A percentile compares a stretch with the other conserved stretches of the same genome.
These are phyloP conservation scores for Gopherus flavomarginatus DNA, from an alignment of 2,113 vertebrate genomes.

Conservation along the genomic window DNA sequence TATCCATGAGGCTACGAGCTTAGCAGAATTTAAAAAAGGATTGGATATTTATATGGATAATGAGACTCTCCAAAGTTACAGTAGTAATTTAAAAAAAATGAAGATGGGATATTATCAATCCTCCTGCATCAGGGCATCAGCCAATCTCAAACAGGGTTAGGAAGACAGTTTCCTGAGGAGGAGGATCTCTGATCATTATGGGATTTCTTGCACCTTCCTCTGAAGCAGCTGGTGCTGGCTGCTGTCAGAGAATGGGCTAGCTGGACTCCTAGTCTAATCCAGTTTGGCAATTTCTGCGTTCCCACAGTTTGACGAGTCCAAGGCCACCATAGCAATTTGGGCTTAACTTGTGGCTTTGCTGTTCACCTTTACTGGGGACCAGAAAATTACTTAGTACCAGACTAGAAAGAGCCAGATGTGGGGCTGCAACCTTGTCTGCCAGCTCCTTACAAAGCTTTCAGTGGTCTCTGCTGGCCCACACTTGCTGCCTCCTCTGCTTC, in stretches of 20 bases:
- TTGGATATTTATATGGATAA: background rate
- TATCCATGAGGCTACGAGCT: background rate
- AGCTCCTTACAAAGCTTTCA: background rate
- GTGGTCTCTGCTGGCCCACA: background rate
- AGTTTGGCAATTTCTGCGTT: background rate
- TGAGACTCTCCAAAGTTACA: background rate
- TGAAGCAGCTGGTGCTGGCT: background rate
- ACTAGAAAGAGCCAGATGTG: background rate
- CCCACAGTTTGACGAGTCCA: background rate
- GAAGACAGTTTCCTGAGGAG: background rate
- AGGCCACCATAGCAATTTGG: background rate
- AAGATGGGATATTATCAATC: background rate
- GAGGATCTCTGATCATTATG: background rate
- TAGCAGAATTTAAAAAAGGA: background rate
- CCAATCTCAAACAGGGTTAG: background rate
- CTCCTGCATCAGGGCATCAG: background rate
- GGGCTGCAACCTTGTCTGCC: background rate
- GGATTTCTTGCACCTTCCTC: background rate
- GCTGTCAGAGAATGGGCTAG: background rate
- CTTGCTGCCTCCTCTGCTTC: background rate
- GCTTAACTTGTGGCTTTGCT: background rate
- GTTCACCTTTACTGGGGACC: background rate
- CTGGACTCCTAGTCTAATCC: background rate
- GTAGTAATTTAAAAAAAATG: background rate
- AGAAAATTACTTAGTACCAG: background rate